These are phyloP conservation scores for Panthera leo DNA, from an alignment of 2,113 vertebrate species.

Conservation along the genomic window DNA sequence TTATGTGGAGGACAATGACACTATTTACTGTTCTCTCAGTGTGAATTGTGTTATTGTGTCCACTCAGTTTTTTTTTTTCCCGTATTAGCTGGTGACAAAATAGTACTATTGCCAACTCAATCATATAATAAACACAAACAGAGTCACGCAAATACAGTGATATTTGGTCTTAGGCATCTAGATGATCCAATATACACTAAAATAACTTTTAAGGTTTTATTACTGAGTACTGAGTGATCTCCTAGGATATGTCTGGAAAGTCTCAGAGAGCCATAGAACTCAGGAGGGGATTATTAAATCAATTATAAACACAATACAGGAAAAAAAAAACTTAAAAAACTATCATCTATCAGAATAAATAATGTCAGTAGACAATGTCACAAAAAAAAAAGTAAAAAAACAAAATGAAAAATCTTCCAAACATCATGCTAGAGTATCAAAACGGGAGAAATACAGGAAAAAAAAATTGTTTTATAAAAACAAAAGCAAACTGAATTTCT, in stretches of 20 bases:
- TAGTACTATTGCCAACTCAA: neutral
- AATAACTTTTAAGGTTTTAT: neutral
- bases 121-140: neutral
- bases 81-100: neutral
- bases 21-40: neutral
- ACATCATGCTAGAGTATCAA: neutral
- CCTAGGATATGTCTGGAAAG: neutral
- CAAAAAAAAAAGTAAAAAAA: neutral
- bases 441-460: neutral
- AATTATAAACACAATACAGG: neutral
- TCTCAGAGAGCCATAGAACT: neutral
- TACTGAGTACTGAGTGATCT: neutral
- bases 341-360: neutral
- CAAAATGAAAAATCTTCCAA: neutral
- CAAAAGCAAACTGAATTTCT: neutral
- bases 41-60: neutral
- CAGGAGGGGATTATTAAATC: neutral
- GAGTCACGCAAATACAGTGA: neutral
- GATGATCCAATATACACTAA: neutral
- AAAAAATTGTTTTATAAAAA: neutral
- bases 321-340: neutral
- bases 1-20: neutral
- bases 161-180: neutral
- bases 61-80: neutral
- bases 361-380: neutral